A percentile compares a stretch with the other conserved stretches of the same genome.
Conservation (phyloP, 1,140 invertebrate genomes). For the Drosophila murphyi region DNA sequence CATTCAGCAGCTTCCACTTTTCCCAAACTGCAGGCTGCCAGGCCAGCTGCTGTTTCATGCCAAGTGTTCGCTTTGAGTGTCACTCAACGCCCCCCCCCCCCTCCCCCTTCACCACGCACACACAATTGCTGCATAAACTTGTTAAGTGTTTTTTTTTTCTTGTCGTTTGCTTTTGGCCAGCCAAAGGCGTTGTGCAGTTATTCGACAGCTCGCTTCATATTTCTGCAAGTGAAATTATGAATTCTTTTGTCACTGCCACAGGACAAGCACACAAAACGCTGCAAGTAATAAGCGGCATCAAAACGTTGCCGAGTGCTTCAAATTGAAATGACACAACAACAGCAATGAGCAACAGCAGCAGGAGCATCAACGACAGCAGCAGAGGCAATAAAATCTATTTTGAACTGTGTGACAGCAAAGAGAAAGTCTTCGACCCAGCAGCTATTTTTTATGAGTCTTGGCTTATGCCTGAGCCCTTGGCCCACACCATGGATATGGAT, state of each 20-base stretch:
- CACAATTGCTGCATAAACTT: slow-evolving; percentile 46
- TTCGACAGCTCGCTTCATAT: slow-evolving; percentile 24
- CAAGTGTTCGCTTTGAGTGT: not conserved
- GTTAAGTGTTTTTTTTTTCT: slow-evolving; percentile 46
- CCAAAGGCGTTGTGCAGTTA: slow-evolving; percentile 19
- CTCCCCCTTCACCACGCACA: not conserved
- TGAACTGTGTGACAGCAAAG: not conserved
- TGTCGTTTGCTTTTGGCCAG: slow-evolving; percentile 28
- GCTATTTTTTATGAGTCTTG: slow-evolving; percentile 22
- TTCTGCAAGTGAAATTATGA: slow-evolving; percentile 51
- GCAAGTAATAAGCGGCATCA: slow-evolving; percentile 49
- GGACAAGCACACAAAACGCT: slow-evolving; percentile 27
- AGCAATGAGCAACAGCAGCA: not conserved
- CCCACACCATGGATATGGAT: not conserved
- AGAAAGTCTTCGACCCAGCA: slow-evolving; percentile 8
- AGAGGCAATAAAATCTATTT: slow-evolving; percentile 15
- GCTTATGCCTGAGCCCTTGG: not conserved
- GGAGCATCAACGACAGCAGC: not conserved
- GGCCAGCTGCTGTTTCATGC: not conserved
- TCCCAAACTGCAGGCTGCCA: not conserved
- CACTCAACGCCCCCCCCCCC: no score
- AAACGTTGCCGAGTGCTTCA: slow-evolving; percentile 12
- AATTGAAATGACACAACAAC: slow-evolving; percentile 29
- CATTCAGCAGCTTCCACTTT: slow-evolving; percentile 9
- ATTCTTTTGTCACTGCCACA: slow-evolving; percentile 37